These are phyloP conservation scores for Doris montereyensis DNA, from an alignment of 2,888 invertebrate genomes.

Conservation along the genomic window DNA sequence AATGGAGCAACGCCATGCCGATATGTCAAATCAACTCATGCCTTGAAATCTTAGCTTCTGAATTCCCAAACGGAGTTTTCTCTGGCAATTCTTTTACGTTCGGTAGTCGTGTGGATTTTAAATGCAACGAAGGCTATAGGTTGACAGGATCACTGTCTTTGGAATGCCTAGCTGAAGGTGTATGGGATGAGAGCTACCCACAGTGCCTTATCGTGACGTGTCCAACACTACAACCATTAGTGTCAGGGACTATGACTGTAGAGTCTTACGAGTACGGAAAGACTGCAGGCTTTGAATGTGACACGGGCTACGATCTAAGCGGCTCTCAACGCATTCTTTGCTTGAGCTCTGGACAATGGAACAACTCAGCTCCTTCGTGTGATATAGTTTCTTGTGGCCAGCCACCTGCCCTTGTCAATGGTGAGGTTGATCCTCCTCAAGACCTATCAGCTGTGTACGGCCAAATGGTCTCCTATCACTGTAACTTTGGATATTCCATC, in stretches of 20 bases:
- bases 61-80: no score
- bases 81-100: no score
- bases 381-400: conserved; percentile 49
- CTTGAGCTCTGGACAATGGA: conserved; percentile 54
- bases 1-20: conserved; percentile 60
- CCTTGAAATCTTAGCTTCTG: no score
- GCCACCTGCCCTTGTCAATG: conserved; percentile 44
- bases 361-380: conserved; percentile 48
- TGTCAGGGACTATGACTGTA: conserved; percentile 41
- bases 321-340: conserved; percentile 52
- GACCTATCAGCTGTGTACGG: no score
- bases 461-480: conserved; percentile 35
- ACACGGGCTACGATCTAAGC: conserved; percentile 52
- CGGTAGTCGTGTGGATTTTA: no score
- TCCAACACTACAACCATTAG: conserved; percentile 37
- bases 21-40: conserved; percentile 62
- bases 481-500: conserved; percentile 47
- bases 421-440: conserved; percentile 29
- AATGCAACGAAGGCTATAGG: conserved; percentile 47
- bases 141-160: conserved; percentile 51
- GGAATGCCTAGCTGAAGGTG: conserved; percentile 58
- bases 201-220: conserved; percentile 63
- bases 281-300: conserved; percentile 52
- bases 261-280: conserved; percentile 45
- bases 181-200: conserved; percentile 64